Conservation (phyloP, 2,113 vertebrate species). For the Garra rufa region DNA sequence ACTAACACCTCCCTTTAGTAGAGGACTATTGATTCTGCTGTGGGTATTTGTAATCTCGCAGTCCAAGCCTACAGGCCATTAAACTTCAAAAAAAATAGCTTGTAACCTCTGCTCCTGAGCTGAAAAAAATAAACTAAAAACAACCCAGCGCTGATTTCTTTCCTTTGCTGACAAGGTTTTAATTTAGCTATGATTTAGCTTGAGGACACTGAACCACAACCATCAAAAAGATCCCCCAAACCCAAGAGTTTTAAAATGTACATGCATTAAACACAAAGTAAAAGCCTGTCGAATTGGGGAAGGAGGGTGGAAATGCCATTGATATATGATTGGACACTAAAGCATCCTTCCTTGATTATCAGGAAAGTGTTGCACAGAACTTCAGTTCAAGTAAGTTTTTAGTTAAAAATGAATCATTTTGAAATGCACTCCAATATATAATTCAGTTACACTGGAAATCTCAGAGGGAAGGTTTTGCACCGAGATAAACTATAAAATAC, state of each 20-base stretch:
- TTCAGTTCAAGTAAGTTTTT: background rate
- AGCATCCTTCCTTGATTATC: background rate
- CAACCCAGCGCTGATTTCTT: constrained; percentile 14
- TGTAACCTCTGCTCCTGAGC: constrained; percentile 1
- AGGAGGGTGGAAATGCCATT: background rate
- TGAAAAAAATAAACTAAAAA: constrained; percentile 10
- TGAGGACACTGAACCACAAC: background rate
- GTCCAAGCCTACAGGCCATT: constrained; percentile 49
- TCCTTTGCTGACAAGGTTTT: constrained; percentile 38
- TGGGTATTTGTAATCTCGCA: constrained; percentile 39
- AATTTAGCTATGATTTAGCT: constrained; percentile 33
- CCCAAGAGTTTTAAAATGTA: background rate
- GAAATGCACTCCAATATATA: background rate
- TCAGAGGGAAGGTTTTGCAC: background rate
- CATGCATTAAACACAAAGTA: constrained; percentile 8
- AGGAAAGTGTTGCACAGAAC: background rate
- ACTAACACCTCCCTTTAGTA: constrained; percentile 24
- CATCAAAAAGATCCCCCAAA: constrained; percentile 6
- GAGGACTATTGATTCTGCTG: constrained; percentile 53
- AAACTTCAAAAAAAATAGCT: constrained; percentile 30
- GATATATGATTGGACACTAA: background rate
- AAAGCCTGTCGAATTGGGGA: background rate
- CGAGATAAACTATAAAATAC: background rate
- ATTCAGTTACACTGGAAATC: background rate
- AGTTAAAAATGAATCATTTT: background rate